These are phyloP conservation scores for Melanotaenia parkinsoni DNA, from an alignment of 2,797 vertebrate genomes.

Conservation along the genomic window DNA sequence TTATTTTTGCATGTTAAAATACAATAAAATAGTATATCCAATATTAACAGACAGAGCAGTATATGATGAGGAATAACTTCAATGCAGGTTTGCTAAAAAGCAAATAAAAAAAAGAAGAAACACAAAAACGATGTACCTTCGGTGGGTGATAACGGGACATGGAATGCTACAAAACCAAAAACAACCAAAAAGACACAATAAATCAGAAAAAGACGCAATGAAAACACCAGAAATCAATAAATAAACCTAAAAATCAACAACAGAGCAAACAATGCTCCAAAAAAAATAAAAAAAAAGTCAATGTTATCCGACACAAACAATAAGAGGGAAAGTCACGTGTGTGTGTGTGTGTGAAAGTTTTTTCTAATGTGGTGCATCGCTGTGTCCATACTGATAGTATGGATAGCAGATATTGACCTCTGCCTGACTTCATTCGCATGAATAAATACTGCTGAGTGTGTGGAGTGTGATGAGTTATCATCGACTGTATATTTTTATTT, in stretches of 20 bases:
- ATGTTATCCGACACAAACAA: slow-evolving; percentile 15
- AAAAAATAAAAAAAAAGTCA: slow-evolving; percentile 9
- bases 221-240: slow-evolving; percentile 31
- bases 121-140: slow-evolving; percentile 85
- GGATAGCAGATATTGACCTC: background rate
- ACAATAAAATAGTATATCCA: rapidly evolving
- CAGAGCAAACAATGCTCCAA: slow-evolving; percentile 17
- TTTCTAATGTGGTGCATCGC: background rate
- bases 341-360: slow-evolving; percentile 1
- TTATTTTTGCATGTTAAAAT: rapidly evolving
- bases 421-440: background rate
- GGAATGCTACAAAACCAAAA: slow-evolving; percentile 88
- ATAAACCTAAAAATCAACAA: slow-evolving; percentile 27
- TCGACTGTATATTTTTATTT: too few species aligned
- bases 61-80: background rate
- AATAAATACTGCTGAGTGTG: background rate
- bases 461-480: background rate
- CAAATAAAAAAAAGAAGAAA: slow-evolving; percentile 3
- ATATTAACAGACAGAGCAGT: rapidly evolving
- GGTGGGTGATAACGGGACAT: slow-evolving; percentile 91
- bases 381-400: background rate
- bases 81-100: background rate
- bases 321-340: background rate
- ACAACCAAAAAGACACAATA: slow-evolving; percentile 43
- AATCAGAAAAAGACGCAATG: slow-evolving; percentile 43